Evolutionary conservation across 2,888 invertebrate genomes (phyloP).

Genomic region (Drosophila koepferae): DNA sequence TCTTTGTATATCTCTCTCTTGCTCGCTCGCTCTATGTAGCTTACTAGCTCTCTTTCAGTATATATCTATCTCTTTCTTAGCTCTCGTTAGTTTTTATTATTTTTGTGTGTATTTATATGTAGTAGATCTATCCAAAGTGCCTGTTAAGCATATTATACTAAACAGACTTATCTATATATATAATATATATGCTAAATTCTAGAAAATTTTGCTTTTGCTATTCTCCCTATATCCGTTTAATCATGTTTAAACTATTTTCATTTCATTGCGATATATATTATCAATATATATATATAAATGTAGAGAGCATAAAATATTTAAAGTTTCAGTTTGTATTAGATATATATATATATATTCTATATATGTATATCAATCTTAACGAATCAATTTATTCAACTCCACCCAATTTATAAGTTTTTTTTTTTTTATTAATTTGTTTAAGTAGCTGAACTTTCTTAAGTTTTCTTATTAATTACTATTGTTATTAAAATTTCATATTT

Average conservation of each 20-base stretch:
- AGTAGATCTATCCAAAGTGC: slow-evolving; percentile 23
- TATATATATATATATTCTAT: slow-evolving; percentile 28
- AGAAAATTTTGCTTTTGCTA: slow-evolving; percentile 21
- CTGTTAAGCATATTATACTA: slow-evolving; percentile 7
- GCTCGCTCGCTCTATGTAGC: slow-evolving; percentile 16
- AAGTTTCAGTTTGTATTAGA: slow-evolving; percentile 49
- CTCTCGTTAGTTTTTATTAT: slow-evolving; percentile 25
- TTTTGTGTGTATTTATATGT: slow-evolving; percentile 29
- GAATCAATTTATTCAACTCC: slow-evolving; percentile 72
- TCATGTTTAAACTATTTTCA: slow-evolving; percentile 17
- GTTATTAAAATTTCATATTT: slow-evolving; percentile 8
- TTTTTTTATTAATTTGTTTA: slow-evolving; percentile 62
- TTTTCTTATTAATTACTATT: slow-evolving; percentile 39
- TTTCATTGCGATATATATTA: slow-evolving; percentile 28
- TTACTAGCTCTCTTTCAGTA: slow-evolving; percentile 12
- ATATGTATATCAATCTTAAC: slow-evolving; percentile 25
- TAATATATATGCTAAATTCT: slow-evolving; percentile 23
- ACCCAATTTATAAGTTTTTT: slow-evolving; percentile 83
- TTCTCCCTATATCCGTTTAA: slow-evolving; percentile 7
- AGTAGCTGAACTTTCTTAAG: slow-evolving; percentile 65
- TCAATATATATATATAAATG: slow-evolving; percentile 12
- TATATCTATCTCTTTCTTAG: slow-evolving; percentile 9
- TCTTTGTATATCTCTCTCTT: slow-evolving; percentile 29
- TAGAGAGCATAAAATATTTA: slow-evolving; percentile 16
- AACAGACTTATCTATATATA: slow-evolving; percentile 8